Evolutionary conservation across 2,113 vertebrate genomes (phyloP).

Genomic region (Megaceryle maxima): DNA sequence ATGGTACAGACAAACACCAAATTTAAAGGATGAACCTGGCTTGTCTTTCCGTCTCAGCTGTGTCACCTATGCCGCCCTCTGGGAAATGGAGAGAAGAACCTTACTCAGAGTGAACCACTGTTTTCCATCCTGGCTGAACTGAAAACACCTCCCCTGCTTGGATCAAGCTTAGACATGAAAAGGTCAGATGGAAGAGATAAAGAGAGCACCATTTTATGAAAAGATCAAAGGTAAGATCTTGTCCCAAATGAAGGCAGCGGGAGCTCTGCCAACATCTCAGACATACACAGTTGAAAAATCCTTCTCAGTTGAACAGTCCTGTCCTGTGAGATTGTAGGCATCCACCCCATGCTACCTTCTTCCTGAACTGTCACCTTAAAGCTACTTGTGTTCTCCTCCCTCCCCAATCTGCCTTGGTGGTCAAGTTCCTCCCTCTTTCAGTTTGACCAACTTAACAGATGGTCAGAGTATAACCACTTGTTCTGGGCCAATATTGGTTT

Average conservation of each 20-base stretch:
- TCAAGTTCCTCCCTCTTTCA: background rate
- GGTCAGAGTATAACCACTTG: background rate
- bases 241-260: background rate
- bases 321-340: background rate
- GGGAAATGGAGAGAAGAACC: background rate
- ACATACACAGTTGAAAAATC: background rate
- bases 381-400: background rate
- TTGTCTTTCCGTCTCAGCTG: background rate
- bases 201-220: background rate
- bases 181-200: constrained; percentile 9
- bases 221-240: background rate
- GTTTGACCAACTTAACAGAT: background rate
- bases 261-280: background rate
- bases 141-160: background rate
- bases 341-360: background rate
- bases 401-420: background rate
- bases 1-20: background rate
- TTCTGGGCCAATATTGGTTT: background rate
- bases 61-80: background rate
- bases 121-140: background rate
- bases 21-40: background rate
- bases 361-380: background rate
- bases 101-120: background rate
- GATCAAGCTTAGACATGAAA: background rate
- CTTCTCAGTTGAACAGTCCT: background rate